phyloP scores from a whole-genome alignment of 2,888 invertebrate genomes.

The Venusia cambrica region DNA sequence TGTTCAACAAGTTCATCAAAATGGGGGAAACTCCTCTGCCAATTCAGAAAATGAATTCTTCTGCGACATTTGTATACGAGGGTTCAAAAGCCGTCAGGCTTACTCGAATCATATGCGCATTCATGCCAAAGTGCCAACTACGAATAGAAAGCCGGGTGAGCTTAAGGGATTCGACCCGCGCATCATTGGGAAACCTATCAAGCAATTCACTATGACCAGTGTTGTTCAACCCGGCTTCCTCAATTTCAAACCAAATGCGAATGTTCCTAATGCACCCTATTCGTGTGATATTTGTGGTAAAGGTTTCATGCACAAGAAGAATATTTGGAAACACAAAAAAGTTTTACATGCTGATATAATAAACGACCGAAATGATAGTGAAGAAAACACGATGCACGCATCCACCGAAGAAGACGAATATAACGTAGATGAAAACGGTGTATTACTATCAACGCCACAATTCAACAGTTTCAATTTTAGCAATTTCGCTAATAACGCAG shows the following conservation, averaged over 20 bases:
- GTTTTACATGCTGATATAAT: conserved; percentile 73
- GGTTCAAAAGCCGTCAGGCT: conserved; percentile 80
- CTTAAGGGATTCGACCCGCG: conserved; percentile 63
- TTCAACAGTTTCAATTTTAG: conserved; percentile 75
- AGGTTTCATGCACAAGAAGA: conserved; percentile 78
- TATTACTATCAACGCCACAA: conserved; percentile 68
- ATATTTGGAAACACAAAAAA: conserved; percentile 79
- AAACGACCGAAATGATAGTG: conserved; percentile 69
- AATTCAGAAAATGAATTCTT: conserved; percentile 62
- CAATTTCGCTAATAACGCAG: conserved; percentile 51
- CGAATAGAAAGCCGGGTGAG: conserved; percentile 67
- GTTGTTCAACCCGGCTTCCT: conserved; percentile 54
- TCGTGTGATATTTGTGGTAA: conserved; percentile 85
- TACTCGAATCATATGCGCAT: conserved; percentile 79
- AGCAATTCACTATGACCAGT: conserved; percentile 49
- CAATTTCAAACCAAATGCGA: conserved; percentile 57
- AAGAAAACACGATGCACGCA: conserved; percentile 75
- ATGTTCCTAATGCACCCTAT: conserved; percentile 75
- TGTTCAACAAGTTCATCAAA: conserved; percentile 75
- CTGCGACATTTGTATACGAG: conserved; percentile 82
- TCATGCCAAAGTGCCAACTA: conserved; percentile 75
- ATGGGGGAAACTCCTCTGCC: conserved; percentile 46
- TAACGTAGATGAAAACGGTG: conserved; percentile 68
- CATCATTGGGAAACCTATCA: conserved; percentile 68
- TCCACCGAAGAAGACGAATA: conserved; percentile 76